phyloP scores from a whole-genome alignment of 1,140 invertebrate species.

The Cydia splendana region DNA sequence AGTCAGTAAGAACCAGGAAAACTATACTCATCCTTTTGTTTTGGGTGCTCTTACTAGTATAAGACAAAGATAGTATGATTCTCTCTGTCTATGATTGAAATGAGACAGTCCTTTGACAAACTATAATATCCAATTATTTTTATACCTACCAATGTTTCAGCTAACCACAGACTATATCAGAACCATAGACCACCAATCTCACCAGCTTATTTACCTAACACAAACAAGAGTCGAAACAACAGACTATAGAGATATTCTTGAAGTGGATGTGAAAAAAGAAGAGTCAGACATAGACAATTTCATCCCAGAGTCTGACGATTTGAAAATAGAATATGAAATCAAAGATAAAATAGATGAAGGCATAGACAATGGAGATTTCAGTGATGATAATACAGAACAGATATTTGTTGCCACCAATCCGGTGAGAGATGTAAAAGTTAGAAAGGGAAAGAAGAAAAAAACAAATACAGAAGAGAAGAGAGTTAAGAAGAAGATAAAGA shows the following conservation, averaged over 20 bases:
- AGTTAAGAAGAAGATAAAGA: slow-evolving; percentile 21
- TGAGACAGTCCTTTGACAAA: no score
- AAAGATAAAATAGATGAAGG: not conserved
- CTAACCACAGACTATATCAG: slow-evolving; percentile 5
- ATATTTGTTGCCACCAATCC: slow-evolving; percentile 16
- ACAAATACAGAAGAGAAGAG: not conserved
- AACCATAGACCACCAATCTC: slow-evolving; percentile 14
- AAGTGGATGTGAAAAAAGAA: slow-evolving; percentile 10
- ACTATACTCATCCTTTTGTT: no score
- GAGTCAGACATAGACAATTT: not conserved
- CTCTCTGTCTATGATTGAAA: no score
- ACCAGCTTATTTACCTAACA: not conserved
- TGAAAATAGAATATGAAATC: slow-evolving; percentile 23
- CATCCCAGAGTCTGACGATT: slow-evolving; percentile 4
- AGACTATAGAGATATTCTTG: not conserved
- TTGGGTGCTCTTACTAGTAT: no score
- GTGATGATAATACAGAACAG: not conserved
- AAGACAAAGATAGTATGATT: no score
- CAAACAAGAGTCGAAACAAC: not conserved
- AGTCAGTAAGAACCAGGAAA: no score
- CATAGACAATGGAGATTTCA: not conserved
- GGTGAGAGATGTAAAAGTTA: not conserved
- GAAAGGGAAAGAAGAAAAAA: slow-evolving; percentile 11
- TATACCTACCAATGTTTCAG: not conserved
- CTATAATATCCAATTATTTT: no score